phyloP scores from a whole-genome alignment of 1,140 invertebrate species.

The Calliopsis andreniformis region DNA sequence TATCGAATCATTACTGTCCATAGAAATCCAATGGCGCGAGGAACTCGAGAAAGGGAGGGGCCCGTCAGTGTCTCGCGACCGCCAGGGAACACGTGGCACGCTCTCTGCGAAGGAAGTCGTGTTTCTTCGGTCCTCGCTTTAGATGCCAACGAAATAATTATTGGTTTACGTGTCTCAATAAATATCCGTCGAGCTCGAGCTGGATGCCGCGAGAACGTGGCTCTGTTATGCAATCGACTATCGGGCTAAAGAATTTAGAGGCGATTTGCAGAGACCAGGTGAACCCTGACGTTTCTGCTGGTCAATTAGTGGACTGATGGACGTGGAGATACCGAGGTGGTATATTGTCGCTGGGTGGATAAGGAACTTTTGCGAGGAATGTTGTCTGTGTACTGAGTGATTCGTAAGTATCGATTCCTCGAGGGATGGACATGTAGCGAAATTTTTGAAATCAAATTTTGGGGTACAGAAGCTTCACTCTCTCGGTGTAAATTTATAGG shows the following conservation, averaged over 20 bases:
- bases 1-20: slow-evolving; percentile 65
- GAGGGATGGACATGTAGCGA: no score
- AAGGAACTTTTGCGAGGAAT: no score
- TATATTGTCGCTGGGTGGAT: no score
- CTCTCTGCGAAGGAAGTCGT: slow-evolving; percentile 25
- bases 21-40: slow-evolving; percentile 54
- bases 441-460: no score
- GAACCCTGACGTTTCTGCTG: not conserved
- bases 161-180: slow-evolving; percentile 24
- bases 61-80: not conserved
- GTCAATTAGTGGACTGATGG: not conserved
- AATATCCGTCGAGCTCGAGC: not conserved
- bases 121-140: slow-evolving; percentile 37
- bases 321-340: no score
- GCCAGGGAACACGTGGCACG: slow-evolving; percentile 13
- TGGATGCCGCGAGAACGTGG: not conserved
- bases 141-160: slow-evolving; percentile 44
- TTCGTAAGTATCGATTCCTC: no score
- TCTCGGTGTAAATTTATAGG: no score
- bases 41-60: slow-evolving; percentile 30
- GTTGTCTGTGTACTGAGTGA: no score
- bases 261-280: no score
- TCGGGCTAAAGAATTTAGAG: not conserved
- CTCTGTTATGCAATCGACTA: slow-evolving; percentile 9
- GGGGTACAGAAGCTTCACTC: no score